Percentiles rank a stretch among this genome's conserved stretches.
These are phyloP conservation scores for Metridium senile DNA, from an alignment of 92 coral and sea anemone species.

Conservation along the genomic window DNA sequence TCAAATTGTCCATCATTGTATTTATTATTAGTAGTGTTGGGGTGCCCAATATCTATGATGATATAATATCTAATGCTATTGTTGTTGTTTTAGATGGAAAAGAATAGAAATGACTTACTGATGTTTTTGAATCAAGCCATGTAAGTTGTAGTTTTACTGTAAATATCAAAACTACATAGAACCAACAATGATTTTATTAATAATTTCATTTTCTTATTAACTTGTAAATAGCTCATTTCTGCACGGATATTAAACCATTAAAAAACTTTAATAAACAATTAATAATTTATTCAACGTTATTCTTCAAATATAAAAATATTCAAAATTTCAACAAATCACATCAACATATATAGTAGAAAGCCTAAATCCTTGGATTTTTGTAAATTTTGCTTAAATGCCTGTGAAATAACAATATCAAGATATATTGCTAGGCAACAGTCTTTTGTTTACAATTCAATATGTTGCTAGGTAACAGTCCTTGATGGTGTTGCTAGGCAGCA, in stretches of 20 bases:
- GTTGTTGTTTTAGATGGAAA: conserved; percentile 75
- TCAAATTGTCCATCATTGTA: too few relatives aligned
- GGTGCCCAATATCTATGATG: too few relatives aligned
- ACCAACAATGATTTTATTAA: too few relatives aligned
- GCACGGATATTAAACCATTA: too few relatives aligned
- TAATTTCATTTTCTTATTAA: too few relatives aligned
- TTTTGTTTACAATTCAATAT: background rate
- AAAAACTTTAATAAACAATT: background rate
- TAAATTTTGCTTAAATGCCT: background rate
- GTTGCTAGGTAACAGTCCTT: background rate
- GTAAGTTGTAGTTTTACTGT: conserved; percentile 18
- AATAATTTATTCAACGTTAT: background rate
- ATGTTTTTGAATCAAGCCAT: conserved; percentile 81
- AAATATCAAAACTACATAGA: background rate
- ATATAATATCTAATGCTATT: background rate
- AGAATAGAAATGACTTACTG: conserved; percentile 79
- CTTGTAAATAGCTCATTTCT: too few relatives aligned
- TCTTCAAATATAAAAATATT: background rate
- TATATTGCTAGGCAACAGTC: background rate
- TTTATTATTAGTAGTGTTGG: too few relatives aligned
- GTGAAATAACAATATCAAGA: background rate
- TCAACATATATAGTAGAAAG: background rate
- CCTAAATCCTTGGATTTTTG: background rate
- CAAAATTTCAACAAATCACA: background rate
- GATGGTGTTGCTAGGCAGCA: background rate